phyloP scores from a whole-genome alignment of 2,797 vertebrate genomes.

The Malacoctenus gilli region DNA sequence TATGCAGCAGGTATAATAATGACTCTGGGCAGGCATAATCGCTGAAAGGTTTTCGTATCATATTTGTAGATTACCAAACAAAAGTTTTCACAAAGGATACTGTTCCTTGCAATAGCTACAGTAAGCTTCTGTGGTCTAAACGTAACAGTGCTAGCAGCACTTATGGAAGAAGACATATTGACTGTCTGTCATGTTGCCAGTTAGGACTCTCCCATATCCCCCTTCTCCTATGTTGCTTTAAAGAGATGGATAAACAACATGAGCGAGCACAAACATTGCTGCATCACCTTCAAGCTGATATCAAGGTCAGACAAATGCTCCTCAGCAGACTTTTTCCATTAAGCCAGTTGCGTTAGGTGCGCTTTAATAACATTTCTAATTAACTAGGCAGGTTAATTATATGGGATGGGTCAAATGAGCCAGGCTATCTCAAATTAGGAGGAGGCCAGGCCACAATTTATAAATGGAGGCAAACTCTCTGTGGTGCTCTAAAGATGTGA shows the following conservation, averaged over 20 bases:
- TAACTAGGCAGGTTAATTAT: constrained; percentile 41
- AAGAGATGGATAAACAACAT: constrained; percentile 27
- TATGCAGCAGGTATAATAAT: too few species aligned
- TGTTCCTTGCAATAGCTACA: background rate
- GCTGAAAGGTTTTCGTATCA: too few species aligned
- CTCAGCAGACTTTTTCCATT: constrained; percentile 40
- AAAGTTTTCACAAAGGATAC: constrained; percentile 1
- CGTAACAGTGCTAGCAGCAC: background rate
- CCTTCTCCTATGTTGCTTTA: constrained; percentile 4
- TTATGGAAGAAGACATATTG: constrained; percentile 11
- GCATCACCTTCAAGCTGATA: constrained; percentile 17
- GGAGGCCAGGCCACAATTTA: constrained; percentile 5
- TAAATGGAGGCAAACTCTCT: constrained; percentile 29
- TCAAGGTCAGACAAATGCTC: constrained; percentile 41
- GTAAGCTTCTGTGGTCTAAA: constrained; percentile 1
- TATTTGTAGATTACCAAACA: background rate
- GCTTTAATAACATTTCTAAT: constrained; percentile 67
- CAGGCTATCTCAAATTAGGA: constrained; percentile 36
- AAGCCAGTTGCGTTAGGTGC: constrained; percentile 24
- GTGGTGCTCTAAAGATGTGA: background rate
- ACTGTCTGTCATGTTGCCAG: background rate
- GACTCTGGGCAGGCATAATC: too few species aligned
- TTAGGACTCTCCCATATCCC: background rate
- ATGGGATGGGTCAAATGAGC: constrained; percentile 36
- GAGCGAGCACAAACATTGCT: constrained; percentile 20